These are phyloP conservation scores for Cassiopea xamachana DNA, from an alignment of 30 jellyfish, hydroid and myxozoan genomes.

Conservation along the genomic window DNA sequence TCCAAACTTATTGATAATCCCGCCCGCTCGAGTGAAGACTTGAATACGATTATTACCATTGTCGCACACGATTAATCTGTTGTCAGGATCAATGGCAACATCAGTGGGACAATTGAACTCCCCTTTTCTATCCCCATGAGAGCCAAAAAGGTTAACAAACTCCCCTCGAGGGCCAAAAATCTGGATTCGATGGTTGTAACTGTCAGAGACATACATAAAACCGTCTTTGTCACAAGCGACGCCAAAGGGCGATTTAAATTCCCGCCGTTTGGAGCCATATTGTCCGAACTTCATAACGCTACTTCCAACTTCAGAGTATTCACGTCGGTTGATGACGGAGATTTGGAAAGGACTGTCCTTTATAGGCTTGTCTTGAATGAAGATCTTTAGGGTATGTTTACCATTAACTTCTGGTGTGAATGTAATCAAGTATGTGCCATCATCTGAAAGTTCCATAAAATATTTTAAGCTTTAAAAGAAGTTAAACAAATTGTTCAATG, in stretches of 20 bases:
- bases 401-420: slow-evolving; percentile 96
- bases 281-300: slow-evolving; percentile 96
- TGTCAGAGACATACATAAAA: slow-evolving; percentile 92
- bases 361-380: slow-evolving; percentile 93
- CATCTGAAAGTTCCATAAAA: slow-evolving; percentile 61
- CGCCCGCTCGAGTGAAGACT: slow-evolving; percentile 91
- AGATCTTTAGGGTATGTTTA: slow-evolving; percentile 77
- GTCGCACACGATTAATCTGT: slow-evolving; percentile 93
- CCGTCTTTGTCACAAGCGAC: slow-evolving; percentile 99
- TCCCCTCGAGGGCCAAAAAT: slow-evolving; percentile 99
- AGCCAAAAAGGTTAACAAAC: slow-evolving; percentile 90
- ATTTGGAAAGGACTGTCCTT: slow-evolving; percentile 89
- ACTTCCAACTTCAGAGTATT: slow-evolving; percentile 95
- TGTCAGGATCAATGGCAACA: slow-evolving; percentile 93
- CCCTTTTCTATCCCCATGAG: slow-evolving; percentile 99
- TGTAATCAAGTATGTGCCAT: slow-evolving; percentile 88
- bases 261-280: slow-evolving; percentile 95
- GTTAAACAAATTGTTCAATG: no score
- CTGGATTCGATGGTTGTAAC: slow-evolving; percentile 97
- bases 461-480: no score
- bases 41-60: slow-evolving; percentile 96
- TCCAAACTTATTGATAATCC: slow-evolving; percentile 87
- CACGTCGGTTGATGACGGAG: slow-evolving; percentile 92
- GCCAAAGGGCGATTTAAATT: slow-evolving; percentile 98
- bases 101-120: slow-evolving; percentile 99